phyloP scores from a whole-genome alignment of 1,140 invertebrate genomes.

The Camponotus vicinus region DNA sequence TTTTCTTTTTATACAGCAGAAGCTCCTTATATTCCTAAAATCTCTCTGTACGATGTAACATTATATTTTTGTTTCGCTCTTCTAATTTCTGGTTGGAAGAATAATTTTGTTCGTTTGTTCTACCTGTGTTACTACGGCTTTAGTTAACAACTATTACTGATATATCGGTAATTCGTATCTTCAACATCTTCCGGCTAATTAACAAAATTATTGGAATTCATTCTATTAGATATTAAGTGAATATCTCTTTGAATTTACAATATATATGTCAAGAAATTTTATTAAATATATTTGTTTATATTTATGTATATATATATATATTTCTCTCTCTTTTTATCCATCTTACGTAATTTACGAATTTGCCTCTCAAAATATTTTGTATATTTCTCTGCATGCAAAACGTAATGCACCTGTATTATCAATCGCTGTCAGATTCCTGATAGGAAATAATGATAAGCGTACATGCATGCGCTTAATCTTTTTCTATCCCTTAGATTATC shows the following conservation, averaged over 20 bases:
- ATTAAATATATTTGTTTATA: conserved; percentile 71
- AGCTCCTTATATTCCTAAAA: conserved; percentile 66
- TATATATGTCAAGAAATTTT: conserved; percentile 50
- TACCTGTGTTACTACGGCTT: conserved; percentile 74
- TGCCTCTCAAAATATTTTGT: conserved; percentile 69
- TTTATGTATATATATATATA: conserved; percentile 54
- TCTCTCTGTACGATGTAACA: conserved; percentile 58
- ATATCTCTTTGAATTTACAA: conserved; percentile 69
- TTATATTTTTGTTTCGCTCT: conserved; percentile 48
- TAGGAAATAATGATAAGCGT: conserved; percentile 30
- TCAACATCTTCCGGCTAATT: conserved; percentile 62
- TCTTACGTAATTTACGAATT: conserved; percentile 61
- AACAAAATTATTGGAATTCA: conserved; percentile 61
- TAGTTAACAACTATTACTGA: conserved; percentile 73
- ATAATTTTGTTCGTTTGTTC: conserved; percentile 73
- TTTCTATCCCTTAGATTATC: conserved; percentile 39
- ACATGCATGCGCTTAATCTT: background rate
- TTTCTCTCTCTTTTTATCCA: conserved; percentile 51
- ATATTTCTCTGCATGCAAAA: conserved; percentile 42
- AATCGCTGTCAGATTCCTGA: conserved; percentile 14
- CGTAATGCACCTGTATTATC: conserved; percentile 49
- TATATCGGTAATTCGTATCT: conserved; percentile 73
- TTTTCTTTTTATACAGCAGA: conserved; percentile 61
- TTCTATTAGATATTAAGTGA: conserved; percentile 66
- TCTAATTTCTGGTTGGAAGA: conserved; percentile 74